Percentiles rank a stretch among this genome's conserved stretches.
These are phyloP conservation scores for Cantharis lateralis DNA, from an alignment of 2,888 invertebrate species.

Conservation along the genomic window DNA sequence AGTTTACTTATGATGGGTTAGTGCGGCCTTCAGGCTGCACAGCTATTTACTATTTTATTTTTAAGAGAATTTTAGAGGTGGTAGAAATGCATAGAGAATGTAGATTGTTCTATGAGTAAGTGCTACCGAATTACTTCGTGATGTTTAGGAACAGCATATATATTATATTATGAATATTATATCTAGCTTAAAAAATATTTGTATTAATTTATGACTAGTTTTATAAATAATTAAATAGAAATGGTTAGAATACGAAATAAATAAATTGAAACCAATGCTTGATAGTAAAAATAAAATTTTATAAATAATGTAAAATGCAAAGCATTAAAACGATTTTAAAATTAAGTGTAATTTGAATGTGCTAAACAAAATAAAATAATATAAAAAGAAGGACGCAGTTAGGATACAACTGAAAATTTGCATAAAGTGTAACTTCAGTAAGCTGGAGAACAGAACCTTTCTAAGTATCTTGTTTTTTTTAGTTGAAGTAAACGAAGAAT, in stretches of 20 bases:
- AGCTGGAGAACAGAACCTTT: conserved; percentile 3
- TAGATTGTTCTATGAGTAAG: too few relatives aligned
- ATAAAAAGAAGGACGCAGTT: background rate
- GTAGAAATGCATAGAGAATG: too few relatives aligned
- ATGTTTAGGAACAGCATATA: too few relatives aligned
- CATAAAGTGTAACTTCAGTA: background rate
- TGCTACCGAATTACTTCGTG: too few relatives aligned
- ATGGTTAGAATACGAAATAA: background rate
- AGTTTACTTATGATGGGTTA: too few relatives aligned
- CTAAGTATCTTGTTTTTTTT: background rate
- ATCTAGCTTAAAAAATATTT: background rate
- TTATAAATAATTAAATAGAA: background rate
- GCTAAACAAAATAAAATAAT: background rate
- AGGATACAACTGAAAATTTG: background rate
- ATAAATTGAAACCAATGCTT: background rate
- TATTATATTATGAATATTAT: too few relatives aligned
- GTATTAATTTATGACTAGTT: background rate
- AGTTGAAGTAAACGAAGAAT: conserved; percentile 9
- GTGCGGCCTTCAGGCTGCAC: too few relatives aligned
- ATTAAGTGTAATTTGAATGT: conserved; percentile 1
- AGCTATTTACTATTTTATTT: too few relatives aligned
- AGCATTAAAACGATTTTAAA: background rate
- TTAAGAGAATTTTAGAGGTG: too few relatives aligned
- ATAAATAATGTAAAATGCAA: background rate
- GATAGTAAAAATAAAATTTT: background rate